These are phyloP conservation scores for Ashinkailepas kermadecensis DNA, from an alignment of 2,888 invertebrate species.

Conservation along the genomic window DNA sequence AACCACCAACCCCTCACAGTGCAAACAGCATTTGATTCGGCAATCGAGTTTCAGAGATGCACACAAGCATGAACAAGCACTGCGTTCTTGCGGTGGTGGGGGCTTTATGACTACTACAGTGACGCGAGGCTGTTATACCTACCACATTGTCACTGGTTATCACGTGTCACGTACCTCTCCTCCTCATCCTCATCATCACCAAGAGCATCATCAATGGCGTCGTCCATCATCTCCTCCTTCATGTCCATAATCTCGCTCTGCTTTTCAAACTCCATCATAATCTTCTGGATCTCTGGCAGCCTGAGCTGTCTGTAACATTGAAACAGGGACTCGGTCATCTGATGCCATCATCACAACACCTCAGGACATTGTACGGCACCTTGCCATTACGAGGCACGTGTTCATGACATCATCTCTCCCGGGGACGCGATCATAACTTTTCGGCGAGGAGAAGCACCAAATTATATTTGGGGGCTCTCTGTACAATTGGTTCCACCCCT, in stretches of 20 bases:
- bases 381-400: too few species aligned
- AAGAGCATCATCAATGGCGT: constrained; percentile 99
- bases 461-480: too few species aligned
- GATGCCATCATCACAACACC: too few species aligned
- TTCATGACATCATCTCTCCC: too few species aligned
- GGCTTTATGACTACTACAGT: too few species aligned
- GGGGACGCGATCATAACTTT: too few species aligned
- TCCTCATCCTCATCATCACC: constrained; percentile 97
- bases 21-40: neutral
- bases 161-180: constrained; percentile 60
- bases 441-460: too few species aligned
- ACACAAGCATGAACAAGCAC: neutral
- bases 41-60: neutral
- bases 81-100: neutral
- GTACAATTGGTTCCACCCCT: too few species aligned
- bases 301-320: constrained; percentile 74
- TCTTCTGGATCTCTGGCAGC: constrained; percentile 97
- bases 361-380: too few species aligned
- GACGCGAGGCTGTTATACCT: neutral
- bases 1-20: neutral
- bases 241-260: constrained; percentile 99
- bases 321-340: too few species aligned
- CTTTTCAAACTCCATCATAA: constrained; percentile 95
- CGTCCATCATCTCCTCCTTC: constrained; percentile 99
- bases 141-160: neutral